These are phyloP conservation scores for Drosophila pruinosa DNA, from an alignment of 1,140 invertebrate genomes.

Conservation along the genomic window DNA sequence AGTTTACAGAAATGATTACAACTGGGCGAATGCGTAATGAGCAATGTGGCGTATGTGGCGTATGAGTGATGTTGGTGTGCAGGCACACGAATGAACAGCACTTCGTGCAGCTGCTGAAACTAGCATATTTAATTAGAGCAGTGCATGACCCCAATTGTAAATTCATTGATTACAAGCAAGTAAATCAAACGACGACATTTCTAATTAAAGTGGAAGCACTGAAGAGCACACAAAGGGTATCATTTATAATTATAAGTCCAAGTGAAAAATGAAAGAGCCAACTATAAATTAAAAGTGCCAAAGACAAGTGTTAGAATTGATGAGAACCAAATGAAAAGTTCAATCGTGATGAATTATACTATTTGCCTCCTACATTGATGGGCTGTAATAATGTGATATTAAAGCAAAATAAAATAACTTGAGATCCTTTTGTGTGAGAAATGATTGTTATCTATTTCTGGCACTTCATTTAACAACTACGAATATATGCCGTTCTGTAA, in stretches of 20 bases:
- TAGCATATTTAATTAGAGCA: constrained; percentile 13
- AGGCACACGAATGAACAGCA: constrained; percentile 11
- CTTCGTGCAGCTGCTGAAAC: neutral
- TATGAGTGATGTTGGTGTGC: constrained; percentile 32
- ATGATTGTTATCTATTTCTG: neutral
- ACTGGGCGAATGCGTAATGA: constrained; percentile 72
- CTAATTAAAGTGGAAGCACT: neutral
- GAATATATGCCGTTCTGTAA: neutral
- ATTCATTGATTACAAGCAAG: constrained; percentile 30
- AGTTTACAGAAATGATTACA: constrained; percentile 76
- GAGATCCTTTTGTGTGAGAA: too few relatives aligned
- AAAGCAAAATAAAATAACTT: too few relatives aligned
- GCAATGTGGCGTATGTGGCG: constrained; percentile 69
- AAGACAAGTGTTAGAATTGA: neutral
- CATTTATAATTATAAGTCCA: neutral
- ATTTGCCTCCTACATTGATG: too few relatives aligned
- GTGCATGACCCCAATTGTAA: constrained; percentile 21
- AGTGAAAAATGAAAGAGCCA: neutral
- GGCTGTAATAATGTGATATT: too few relatives aligned
- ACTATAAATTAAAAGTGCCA: neutral
- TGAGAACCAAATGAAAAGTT: too few relatives aligned
- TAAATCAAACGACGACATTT: neutral
- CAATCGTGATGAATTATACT: too few relatives aligned
- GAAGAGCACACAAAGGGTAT: neutral
- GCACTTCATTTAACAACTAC: neutral